Conservation (phyloP, 2,888 invertebrate genomes). For the Drosophila picticornis region DNA sequence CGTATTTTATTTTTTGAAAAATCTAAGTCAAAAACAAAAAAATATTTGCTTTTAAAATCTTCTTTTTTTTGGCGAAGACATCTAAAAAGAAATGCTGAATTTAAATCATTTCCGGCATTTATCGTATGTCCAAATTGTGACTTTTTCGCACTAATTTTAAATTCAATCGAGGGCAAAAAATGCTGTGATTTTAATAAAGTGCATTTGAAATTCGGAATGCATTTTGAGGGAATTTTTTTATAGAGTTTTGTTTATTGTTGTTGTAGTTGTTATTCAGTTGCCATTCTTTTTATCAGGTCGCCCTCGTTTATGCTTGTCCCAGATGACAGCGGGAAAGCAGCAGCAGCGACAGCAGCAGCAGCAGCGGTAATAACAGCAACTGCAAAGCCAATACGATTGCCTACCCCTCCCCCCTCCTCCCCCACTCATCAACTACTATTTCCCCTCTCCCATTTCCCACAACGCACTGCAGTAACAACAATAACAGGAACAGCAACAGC, state of each 20-base stretch:
- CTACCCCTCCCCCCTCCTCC: background rate
- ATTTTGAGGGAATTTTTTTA: background rate
- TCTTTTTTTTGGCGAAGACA: background rate
- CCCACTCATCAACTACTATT: background rate
- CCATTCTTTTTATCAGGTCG: constrained; percentile 44
- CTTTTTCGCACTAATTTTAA: background rate
- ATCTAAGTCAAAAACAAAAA: background rate
- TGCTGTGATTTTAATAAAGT: constrained; percentile 1
- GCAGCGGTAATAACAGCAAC: constrained; percentile 31
- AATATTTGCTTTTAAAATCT: background rate
- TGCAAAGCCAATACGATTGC: constrained; percentile 14
- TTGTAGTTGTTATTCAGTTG: constrained; percentile 29
- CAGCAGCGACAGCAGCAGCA: constrained; percentile 25
- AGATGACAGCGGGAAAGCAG: constrained; percentile 45
- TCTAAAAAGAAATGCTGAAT: background rate
- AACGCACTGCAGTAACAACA: constrained; percentile 18
- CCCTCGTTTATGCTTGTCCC: constrained; percentile 32
- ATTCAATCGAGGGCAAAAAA: background rate
- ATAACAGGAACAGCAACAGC: constrained; percentile 6
- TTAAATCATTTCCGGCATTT: background rate
- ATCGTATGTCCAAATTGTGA: background rate
- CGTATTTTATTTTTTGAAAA: background rate
- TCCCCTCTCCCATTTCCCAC: background rate
- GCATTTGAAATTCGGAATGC: constrained; percentile 17
- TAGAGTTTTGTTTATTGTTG: constrained; percentile 10